Conservation (phyloP, 2,113 vertebrate genomes). For the Laterallus jamaicensis region DNA sequence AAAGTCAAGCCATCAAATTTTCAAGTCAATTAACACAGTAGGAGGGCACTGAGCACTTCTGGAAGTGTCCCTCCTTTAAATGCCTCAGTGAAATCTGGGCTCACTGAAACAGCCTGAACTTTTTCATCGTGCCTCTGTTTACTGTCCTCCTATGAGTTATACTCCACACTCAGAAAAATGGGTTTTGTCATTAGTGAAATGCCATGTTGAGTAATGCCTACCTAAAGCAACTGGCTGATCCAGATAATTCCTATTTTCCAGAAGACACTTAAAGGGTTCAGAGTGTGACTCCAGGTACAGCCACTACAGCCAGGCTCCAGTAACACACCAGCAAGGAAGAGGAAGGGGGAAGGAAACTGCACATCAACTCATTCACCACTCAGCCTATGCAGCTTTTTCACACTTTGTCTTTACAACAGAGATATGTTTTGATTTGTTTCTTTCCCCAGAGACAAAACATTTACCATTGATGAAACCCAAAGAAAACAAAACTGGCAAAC, state of each 20-base stretch:
- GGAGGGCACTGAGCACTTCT: neutral
- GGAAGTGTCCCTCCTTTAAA: neutral
- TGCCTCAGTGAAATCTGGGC: neutral
- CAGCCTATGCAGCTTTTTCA: neutral
- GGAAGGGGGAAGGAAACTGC: neutral
- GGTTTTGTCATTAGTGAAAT: neutral
- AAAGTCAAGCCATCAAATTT: neutral
- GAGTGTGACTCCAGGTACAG: neutral
- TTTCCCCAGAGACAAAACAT: neutral
- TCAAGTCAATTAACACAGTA: slow-evolving; percentile 30
- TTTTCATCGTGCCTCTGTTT: neutral
- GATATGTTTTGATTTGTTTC: neutral
- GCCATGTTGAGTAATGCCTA: neutral
- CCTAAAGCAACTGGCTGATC: neutral
- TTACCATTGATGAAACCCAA: neutral
- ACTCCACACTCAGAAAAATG: neutral
- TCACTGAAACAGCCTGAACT: neutral
- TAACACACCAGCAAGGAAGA: neutral
- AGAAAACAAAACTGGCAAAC: neutral
- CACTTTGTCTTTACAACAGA: neutral
- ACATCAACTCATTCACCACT: neutral
- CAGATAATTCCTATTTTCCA: neutral
- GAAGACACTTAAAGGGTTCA: neutral
- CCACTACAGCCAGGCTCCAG: neutral
- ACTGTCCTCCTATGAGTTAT: neutral